These are phyloP conservation scores for Heliconius himera DNA, from an alignment of 1,140 invertebrate genomes.

Conservation along the genomic window DNA sequence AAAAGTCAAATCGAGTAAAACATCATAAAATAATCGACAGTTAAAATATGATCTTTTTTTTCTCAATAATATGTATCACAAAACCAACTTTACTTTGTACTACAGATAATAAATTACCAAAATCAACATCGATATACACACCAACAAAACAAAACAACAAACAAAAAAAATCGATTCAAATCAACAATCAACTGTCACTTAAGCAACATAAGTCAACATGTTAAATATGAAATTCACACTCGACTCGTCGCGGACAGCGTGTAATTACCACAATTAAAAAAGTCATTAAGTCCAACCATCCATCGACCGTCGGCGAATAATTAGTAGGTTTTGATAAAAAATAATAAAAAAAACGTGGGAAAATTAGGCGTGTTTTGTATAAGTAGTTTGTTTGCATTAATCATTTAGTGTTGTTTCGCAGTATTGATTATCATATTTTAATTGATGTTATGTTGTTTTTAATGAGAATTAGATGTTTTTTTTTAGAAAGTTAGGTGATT, in stretches of 20 bases:
- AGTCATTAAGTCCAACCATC: slow-evolving; percentile 44
- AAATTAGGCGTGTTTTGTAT: slow-evolving; percentile 23
- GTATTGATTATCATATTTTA: too few species aligned
- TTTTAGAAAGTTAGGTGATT: too few species aligned
- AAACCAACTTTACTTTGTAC: too few species aligned
- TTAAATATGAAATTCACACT: slow-evolving; percentile 40
- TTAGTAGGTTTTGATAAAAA: slow-evolving; percentile 41
- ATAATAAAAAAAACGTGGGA: slow-evolving; percentile 42
- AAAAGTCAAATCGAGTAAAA: too few species aligned
- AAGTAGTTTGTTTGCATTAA: background rate
- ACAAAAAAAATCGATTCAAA: background rate
- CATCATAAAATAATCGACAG: too few species aligned
- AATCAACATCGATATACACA: background rate
- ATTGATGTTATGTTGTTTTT: too few species aligned
- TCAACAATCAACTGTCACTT: slow-evolving; percentile 20
- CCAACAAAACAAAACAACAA: background rate
- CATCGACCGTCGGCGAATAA: slow-evolving; percentile 42
- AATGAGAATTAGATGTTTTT: background rate
- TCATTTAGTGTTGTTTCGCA: background rate
- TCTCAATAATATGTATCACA: background rate
- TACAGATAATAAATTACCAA: background rate
- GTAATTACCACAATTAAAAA: slow-evolving; percentile 61
- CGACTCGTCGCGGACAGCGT: slow-evolving; percentile 34
- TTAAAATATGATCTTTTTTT: too few species aligned
- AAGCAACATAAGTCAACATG: slow-evolving; percentile 31